Conservation (phyloP, 2,888 invertebrate species). For the Diarsia brunnea region DNA sequence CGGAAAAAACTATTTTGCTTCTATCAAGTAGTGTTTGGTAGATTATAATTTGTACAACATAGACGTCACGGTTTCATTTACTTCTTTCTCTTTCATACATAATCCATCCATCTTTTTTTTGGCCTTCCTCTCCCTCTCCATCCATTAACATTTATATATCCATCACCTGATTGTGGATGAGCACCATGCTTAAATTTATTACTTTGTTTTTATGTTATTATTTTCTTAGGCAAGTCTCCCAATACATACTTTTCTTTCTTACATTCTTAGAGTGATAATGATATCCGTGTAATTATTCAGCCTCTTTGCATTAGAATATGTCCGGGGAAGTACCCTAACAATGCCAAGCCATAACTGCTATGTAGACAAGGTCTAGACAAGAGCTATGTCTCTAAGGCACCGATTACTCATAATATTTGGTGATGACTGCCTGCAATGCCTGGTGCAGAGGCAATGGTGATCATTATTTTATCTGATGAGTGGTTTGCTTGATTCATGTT, state of each 20-base stretch:
- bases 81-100: no score
- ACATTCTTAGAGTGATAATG: not conserved
- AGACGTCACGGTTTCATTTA: no score
- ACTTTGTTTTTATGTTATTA: no score
- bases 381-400: not conserved
- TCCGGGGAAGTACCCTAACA: constrained; percentile 2
- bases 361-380: not conserved
- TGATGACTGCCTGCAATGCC: not conserved
- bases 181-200: not conserved
- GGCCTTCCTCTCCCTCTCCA: no score
- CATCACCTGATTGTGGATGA: no score
- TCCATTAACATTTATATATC: no score
- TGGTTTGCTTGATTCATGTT: not conserved
- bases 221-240: not conserved
- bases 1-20: not conserved
- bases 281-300: not conserved
- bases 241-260: not conserved
- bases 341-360: not conserved
- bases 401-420: not conserved
- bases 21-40: not conserved
- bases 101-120: no score
- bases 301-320: not conserved
- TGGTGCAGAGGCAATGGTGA: not conserved
- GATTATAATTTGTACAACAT: not conserved
- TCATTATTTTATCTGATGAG: not conserved